Conservation (phyloP, 2,888 invertebrate genomes). For the Eupithecia inturbata region DNA sequence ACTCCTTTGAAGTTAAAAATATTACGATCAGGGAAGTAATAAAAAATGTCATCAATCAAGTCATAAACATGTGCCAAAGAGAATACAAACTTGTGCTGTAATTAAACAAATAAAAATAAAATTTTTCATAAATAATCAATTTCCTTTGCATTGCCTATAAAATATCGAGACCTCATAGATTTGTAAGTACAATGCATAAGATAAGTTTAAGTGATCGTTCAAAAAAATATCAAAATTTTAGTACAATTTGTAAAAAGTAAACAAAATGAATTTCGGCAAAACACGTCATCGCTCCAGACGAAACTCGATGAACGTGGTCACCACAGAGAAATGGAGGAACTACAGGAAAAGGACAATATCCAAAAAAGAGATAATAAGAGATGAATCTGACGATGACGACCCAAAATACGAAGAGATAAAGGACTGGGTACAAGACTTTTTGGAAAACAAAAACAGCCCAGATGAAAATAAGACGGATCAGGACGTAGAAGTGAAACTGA, state of each 20-base stretch:
- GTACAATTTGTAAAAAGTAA: constrained; percentile 43
- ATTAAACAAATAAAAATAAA: no score
- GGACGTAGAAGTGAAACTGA: constrained; percentile 75
- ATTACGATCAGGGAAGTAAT: no score
- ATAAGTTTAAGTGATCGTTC: constrained; percentile 54
- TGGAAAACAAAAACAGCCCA: constrained; percentile 59
- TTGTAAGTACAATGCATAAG: constrained; percentile 39
- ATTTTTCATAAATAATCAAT: background rate
- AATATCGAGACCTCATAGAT: constrained; percentile 60
- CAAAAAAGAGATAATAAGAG: constrained; percentile 49
- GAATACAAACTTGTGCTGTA: no score
- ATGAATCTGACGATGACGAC: constrained; percentile 66
- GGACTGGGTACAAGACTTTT: constrained; percentile 73
- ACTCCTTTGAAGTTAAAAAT: background rate
- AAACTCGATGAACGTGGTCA: constrained; percentile 63
- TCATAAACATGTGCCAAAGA: background rate
- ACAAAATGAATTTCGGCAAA: constrained; percentile 71
- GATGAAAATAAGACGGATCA: constrained; percentile 64
- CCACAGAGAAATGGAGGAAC: constrained; percentile 68
- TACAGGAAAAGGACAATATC: constrained; percentile 58
- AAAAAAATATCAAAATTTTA: constrained; percentile 56
- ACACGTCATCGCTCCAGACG: constrained; percentile 59
- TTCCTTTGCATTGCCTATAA: background rate
- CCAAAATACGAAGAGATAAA: constrained; percentile 60
- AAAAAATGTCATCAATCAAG: background rate